Percentiles rank a stretch among this genome's conserved stretches.
These are phyloP conservation scores for Seriola rivoliana DNA, from an alignment of 2,113 vertebrate species.

Conservation along the genomic window DNA sequence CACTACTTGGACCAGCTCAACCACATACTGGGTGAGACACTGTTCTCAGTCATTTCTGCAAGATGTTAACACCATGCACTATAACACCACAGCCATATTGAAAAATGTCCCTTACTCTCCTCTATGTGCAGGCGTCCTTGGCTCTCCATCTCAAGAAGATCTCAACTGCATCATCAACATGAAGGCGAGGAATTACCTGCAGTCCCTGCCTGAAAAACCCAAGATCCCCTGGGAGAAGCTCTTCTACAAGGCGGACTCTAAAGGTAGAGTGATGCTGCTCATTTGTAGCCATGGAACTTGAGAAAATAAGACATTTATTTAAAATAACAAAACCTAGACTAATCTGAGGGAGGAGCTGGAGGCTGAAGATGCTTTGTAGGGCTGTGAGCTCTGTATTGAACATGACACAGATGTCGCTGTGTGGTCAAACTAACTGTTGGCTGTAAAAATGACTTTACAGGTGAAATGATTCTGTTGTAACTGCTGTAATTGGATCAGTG, in stretches of 20 bases:
- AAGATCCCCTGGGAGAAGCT: conserved; percentile 89
- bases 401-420: too few relatives aligned
- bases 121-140: conserved; percentile 84
- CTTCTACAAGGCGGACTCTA: conserved; percentile 86
- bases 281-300: not conserved
- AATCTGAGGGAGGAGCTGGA: not conserved
- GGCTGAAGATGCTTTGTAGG: not conserved
- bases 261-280: conserved; percentile 78
- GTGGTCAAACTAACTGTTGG: too few relatives aligned
- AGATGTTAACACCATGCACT: not conserved
- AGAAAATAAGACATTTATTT: not conserved
- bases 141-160: conserved; percentile 90
- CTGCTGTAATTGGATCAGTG: too few relatives aligned
- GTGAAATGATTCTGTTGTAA: not conserved
- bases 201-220: conserved; percentile 89
- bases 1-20: conserved; percentile 95
- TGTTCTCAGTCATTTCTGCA: not conserved
- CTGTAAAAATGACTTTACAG: not conserved
- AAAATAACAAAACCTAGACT: not conserved
- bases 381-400: too few relatives aligned
- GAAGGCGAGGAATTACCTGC: conserved; percentile 92
- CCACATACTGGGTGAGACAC: conserved; percentile 88
- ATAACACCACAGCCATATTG: not conserved
- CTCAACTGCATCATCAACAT: conserved; percentile 93
- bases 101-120: not conserved